Percentiles rank a stretch among this genome's conserved stretches.
These are phyloP conservation scores for Macrosoma leucophasiata DNA, from an alignment of 2,888 invertebrate species.

Conservation along the genomic window DNA sequence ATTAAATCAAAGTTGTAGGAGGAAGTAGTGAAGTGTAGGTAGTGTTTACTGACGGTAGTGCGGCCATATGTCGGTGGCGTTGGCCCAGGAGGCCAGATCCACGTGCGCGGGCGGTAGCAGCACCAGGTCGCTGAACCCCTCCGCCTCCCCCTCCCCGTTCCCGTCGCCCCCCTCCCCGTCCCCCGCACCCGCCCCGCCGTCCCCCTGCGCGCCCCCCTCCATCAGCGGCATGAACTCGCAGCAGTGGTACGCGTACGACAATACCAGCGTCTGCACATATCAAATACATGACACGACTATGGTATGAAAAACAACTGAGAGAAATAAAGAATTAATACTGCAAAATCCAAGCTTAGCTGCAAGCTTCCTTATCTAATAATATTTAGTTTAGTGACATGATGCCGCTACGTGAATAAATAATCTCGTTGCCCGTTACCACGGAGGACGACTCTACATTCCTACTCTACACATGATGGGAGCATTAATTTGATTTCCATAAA, in stretches of 20 bases:
- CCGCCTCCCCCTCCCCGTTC: constrained; percentile 54
- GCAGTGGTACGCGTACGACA: constrained; percentile 98
- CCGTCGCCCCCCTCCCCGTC: constrained; percentile 78
- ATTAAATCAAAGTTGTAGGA: background rate
- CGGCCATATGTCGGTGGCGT: constrained; percentile 88
- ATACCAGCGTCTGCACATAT: constrained; percentile 79
- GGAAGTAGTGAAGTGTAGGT: background rate
- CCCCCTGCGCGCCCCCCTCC: constrained; percentile 77
- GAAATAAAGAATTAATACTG: no score
- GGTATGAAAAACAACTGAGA: no score
- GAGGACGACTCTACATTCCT: no score
- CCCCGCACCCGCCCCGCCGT: constrained; percentile 67
- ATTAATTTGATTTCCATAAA: no score
- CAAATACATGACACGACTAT: background rate
- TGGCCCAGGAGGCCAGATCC: constrained; percentile 85
- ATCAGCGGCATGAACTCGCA: constrained; percentile 88
- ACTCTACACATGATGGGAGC: no score
- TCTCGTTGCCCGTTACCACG: no score
- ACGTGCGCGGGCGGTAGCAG: constrained; percentile 51
- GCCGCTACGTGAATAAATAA: no score
- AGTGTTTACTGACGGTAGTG: constrained; percentile 87
- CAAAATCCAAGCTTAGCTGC: no score
- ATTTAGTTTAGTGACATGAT: no score
- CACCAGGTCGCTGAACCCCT: constrained; percentile 62
- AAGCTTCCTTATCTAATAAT: no score